Evolutionary conservation across 2,888 invertebrate species (phyloP).

Genomic region (Drosophila sordidula): DNA sequence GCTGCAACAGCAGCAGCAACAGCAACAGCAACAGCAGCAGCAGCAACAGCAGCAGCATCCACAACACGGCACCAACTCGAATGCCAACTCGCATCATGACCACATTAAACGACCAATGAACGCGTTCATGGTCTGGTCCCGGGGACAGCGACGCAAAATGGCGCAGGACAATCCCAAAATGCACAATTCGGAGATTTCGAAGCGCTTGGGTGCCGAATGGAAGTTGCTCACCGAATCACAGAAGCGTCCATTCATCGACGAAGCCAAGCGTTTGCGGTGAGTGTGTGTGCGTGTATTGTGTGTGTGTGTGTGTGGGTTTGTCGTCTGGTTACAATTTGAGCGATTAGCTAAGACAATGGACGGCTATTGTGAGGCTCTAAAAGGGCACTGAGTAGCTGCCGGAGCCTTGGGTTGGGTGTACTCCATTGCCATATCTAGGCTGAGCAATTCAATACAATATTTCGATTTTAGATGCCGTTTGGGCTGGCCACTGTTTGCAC

Average conservation of each 20-base stretch:
- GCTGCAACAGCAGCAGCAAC: conserved; percentile 18
- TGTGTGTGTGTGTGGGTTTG: conserved; percentile 43
- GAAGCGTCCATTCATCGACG: conserved; percentile 97
- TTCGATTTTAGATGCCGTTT: conserved; percentile 22
- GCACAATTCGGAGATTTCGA: conserved; percentile 96
- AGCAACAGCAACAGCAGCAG: conserved; percentile 33
- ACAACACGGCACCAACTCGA: conserved; percentile 28
- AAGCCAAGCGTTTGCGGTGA: conserved; percentile 94
- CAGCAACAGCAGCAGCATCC: conserved; percentile 38
- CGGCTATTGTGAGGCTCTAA: conserved; percentile 63
- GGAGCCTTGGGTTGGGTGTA: conserved; percentile 6
- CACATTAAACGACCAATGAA: conserved; percentile 99
- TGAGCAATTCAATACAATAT: conserved; percentile 64
- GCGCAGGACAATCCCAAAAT: conserved; percentile 97
- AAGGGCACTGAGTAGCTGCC: conserved; percentile 47
- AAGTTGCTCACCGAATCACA: conserved; percentile 94
- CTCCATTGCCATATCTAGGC: conserved; percentile 65
- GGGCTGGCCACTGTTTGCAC: conserved; percentile 40
- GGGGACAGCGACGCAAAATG: conserved; percentile 96
- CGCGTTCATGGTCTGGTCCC: conserved; percentile 98
- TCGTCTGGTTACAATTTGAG: conserved; percentile 71
- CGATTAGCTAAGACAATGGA: conserved; percentile 79
- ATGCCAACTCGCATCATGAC: conserved; percentile 85
- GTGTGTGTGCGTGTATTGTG: conserved; percentile 61
- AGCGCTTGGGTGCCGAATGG: conserved; percentile 96